Evolutionary conservation across 2,113 vertebrate species (phyloP).

Genomic region (Atrichornis clamosus): DNA sequence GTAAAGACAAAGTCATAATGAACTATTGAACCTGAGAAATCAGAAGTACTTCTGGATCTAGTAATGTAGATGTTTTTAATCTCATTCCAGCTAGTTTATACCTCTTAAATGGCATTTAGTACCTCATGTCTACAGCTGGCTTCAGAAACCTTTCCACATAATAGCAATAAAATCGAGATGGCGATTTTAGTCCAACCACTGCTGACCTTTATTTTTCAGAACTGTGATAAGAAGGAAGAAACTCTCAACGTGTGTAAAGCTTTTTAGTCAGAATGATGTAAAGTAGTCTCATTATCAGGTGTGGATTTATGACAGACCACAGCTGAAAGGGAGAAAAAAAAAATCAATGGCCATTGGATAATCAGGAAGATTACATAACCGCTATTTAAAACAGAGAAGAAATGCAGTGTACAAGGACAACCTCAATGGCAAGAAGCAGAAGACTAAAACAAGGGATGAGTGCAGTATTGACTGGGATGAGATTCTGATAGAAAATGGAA

Average conservation of each 20-base stretch:
- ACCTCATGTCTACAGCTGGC: not conserved
- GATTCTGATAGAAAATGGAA: not conserved
- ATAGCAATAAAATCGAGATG: not conserved
- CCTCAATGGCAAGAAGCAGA: not conserved
- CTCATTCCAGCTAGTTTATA: not conserved
- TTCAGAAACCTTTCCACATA: not conserved
- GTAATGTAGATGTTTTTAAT: not conserved
- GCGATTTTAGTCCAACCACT: not conserved
- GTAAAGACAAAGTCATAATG: not conserved
- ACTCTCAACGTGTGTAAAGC: not conserved
- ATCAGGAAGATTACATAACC: not conserved
- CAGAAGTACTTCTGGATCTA: not conserved
- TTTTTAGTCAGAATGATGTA: not conserved
- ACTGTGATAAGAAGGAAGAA: not conserved
- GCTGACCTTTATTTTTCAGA: not conserved
- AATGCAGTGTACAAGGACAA: not conserved
- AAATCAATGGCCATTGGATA: not conserved
- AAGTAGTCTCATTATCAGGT: not conserved
- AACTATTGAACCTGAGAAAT: not conserved
- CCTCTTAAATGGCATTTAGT: not conserved
- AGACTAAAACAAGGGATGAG: not conserved
- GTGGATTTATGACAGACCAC: not conserved
- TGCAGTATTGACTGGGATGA: not conserved
- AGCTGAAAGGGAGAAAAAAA: not conserved
- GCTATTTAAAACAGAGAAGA: not conserved